Evolutionary conservation across 2,797 vertebrate species (phyloP), one percentile per base, ranked within the genome.

Genomic region (Hoplostethus mediterraneus): DNA sequence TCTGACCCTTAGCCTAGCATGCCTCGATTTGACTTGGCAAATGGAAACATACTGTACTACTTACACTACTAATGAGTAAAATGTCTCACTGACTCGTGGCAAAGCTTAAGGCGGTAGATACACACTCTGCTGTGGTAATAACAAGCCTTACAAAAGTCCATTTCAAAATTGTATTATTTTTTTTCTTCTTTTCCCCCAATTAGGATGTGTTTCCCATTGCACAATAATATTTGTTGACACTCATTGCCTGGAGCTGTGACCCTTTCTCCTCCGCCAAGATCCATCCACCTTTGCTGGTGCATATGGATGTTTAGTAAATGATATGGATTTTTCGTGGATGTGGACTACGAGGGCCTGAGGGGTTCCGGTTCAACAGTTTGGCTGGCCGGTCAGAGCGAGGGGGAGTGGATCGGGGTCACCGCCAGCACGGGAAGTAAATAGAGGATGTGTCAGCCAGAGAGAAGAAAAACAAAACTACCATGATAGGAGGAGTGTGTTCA

Each of bases 141-240:
- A 90, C 75, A 85, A 85, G 73, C 56, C 44, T 75, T 61, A 72
- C 71, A 80, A 80, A 84, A 85, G 45, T 77, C 44, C 36, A 75
- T 45, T 79, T 71, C 52, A 79, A 55, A 62, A 77, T 8, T 44
- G 68, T 80, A 83, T 62, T 59, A 42, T 75, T 80, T 86, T 81
- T 83, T 80, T 60, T 64, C 71, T 84, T 81, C 75, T 86, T 89
- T 28, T 28, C 28, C 28, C 60, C 79, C 79, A 91, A 93, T 93
- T 92, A 91, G 81, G 49, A 88, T 68, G 75, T 71, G 73, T 89
- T 83, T 87, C 53, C 70, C 59, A 42, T 65, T 81, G 75, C 79
- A 82, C 80, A 63, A 73, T 90, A 89, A 93, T 86, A 71, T 76
- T 80, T 90, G 85, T 68, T 92, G 89, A 93, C 92, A 94, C 63